Evolutionary conservation across 2,888 invertebrate species (phyloP).

Genomic region (Gryllus longicercus): DNA sequence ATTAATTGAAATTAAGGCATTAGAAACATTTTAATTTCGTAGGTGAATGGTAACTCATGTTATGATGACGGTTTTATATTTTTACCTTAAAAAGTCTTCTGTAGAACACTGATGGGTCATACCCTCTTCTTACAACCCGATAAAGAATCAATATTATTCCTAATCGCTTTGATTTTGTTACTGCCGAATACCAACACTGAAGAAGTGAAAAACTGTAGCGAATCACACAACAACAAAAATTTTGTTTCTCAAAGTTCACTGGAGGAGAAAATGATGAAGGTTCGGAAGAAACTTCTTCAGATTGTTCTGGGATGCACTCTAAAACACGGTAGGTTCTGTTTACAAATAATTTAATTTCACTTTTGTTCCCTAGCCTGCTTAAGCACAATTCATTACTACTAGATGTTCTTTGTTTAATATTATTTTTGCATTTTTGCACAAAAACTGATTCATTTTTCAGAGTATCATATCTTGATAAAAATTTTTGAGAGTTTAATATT

Average conservation of each 20-base stretch:
- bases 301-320: conserved; percentile 18
- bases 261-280: background rate
- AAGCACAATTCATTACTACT: background rate
- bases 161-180: conserved; percentile 23
- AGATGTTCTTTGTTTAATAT: background rate
- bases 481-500: background rate
- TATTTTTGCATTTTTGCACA: background rate
- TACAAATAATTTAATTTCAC: background rate
- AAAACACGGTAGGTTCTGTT: background rate
- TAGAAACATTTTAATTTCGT: too few species aligned
- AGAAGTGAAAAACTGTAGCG: conserved; percentile 21
- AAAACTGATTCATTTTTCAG: background rate
- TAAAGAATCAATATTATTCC: conserved; percentile 32
- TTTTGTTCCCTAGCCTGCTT: background rate
- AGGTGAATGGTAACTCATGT: too few species aligned
- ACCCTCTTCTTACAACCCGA: conserved; percentile 25
- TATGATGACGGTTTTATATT: too few species aligned
- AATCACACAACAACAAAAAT: background rate
- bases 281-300: background rate
- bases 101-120: conserved; percentile 29
- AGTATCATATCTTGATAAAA: background rate
- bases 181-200: conserved; percentile 32
- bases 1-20: too few species aligned
- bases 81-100: conserved; percentile 30
- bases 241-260: background rate